Evolutionary conservation across 2,113 vertebrate genomes (phyloP).

Genomic region (Antechinus stuartii): DNA sequence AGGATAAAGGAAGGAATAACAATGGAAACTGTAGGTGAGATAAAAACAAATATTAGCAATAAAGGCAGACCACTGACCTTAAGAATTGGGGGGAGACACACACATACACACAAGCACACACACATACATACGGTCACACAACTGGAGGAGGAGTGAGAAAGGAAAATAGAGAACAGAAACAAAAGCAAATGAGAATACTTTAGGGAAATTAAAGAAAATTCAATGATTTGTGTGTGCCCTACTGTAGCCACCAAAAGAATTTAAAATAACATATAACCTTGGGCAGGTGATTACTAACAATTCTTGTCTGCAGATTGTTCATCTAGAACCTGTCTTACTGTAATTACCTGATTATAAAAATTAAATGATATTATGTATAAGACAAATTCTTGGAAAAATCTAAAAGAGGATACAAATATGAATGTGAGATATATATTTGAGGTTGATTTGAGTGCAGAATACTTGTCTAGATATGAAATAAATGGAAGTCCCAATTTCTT

Average conservation of each 20-base stretch:
- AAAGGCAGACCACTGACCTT: too few relatives aligned
- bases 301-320: too few relatives aligned
- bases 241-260: neutral
- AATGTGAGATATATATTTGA: conserved; percentile 35
- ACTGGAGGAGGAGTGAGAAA: too few relatives aligned
- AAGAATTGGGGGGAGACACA: neutral
- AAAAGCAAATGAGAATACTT: neutral
- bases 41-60: neutral
- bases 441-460: conserved; percentile 49
- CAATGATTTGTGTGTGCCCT: neutral
- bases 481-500: conserved; percentile 22
- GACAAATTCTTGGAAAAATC: neutral
- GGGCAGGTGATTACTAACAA: neutral
- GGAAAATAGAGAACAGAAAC: neutral
- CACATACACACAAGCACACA: too few relatives aligned
- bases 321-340: neutral
- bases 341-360: neutral
- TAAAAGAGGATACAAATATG: neutral
- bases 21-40: neutral
- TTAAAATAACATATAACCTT: neutral
- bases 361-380: neutral
- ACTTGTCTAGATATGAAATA: conserved; percentile 25
- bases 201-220: neutral
- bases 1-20: neutral
- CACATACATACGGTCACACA: too few relatives aligned